Base-by-base conservation (phyloP, 2,113 vertebrate species). In the Perognathus longimembris region DNA sequence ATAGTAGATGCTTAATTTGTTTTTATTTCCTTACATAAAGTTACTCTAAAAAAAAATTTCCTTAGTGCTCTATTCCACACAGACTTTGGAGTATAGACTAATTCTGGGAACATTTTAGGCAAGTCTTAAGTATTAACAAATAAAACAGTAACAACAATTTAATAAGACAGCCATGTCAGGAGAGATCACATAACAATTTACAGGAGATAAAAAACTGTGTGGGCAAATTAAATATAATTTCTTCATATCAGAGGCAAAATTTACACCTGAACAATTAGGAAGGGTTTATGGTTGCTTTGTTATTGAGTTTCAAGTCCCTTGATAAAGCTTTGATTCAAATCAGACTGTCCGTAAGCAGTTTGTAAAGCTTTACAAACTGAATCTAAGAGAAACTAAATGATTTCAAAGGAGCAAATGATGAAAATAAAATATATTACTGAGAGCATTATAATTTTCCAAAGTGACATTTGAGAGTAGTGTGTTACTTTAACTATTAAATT, bases 91-190 rank as follows among this genome's bases (percentile, higher is more conserved):
- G n/a, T 8, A 69, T 18, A 80, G 88, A 67, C 36, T 74, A 70
- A 64, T 30, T 40, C 42, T 73, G 28, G 21, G 11, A 70, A 88
- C 14, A 73, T 54, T 83, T 78, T 64, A 34, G 32, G 95, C 85
- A 85, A 94, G 92, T 24, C 61, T 81, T 40, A 86, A 75, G 26
- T 38, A 50, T 92, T 85, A 94, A 71, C 34, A 96, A 94, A 89
- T 69, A 85, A 28, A 24, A 71, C 76, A 77, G 76, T 57, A 89
- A 63, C 63, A 84, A 66, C 0, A 84, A 15, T 75, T 61, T 63
- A 18, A 0, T 63, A 85, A 82, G 79, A 85, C 38, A 61, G 21
- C 3, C n/a, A 26, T 32, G 50, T 42, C 69, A 88, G 6, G 28
- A 54, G 50, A 54, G 14, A 54, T 18, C 50, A 54, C 6, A 45